Conservation (phyloP, 1,140 invertebrate species). For the Leptinotarsa undecemlineata region DNA sequence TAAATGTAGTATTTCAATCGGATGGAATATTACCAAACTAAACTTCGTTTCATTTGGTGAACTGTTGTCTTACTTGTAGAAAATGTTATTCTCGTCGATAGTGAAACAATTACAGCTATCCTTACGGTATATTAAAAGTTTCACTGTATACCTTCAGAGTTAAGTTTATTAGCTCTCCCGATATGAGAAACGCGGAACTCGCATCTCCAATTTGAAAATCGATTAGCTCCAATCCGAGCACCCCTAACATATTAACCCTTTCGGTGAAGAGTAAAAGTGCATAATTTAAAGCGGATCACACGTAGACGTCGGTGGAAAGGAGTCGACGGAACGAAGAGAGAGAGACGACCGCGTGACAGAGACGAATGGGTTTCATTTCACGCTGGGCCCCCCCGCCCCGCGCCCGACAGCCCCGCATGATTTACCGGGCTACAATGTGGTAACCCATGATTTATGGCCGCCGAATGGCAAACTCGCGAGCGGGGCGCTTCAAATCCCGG, state of each 20-base stretch:
- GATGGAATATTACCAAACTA: too few relatives aligned
- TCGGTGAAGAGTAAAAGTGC: constrained; percentile 28
- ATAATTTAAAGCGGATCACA: constrained; percentile 23
- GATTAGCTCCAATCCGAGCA: constrained; percentile 21
- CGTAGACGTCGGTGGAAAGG: constrained; percentile 13
- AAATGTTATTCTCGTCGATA: too few relatives aligned
- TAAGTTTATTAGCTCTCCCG: too few relatives aligned
- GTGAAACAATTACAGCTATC: too few relatives aligned
- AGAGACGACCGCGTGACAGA: constrained; percentile 52
- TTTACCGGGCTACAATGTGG: constrained; percentile 71
- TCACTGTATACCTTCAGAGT: too few relatives aligned
- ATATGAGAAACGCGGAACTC: background rate
- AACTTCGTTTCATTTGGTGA: too few relatives aligned
- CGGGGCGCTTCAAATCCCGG: constrained; percentile 27
- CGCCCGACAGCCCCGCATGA: constrained; percentile 58
- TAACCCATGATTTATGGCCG: constrained; percentile 67
- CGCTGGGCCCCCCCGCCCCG: constrained; percentile 56
- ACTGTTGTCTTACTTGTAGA: too few relatives aligned
- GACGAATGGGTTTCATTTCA: constrained; percentile 59
- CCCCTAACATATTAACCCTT: constrained; percentile 29
- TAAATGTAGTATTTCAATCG: too few relatives aligned
- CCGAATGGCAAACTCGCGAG: constrained; percentile 56
- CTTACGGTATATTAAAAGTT: too few relatives aligned
- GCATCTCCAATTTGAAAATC: constrained; percentile 14
- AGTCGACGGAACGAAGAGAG: constrained; percentile 46